These are phyloP conservation scores for Parauchenoglanis punctatus DNA, from an alignment of 2,797 vertebrate species.

Conservation along the genomic window DNA sequence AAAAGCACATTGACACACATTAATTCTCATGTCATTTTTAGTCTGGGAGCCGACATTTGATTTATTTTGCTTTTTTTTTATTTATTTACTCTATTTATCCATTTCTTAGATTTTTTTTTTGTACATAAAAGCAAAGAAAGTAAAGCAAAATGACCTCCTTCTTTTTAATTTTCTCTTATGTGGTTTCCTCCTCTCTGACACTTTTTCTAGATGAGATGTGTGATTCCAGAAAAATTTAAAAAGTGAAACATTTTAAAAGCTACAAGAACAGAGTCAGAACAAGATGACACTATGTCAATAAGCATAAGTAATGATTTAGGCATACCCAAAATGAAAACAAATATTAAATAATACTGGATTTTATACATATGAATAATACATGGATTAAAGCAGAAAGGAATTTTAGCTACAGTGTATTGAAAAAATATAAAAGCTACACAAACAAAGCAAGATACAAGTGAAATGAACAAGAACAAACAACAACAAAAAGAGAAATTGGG, in stretches of 20 bases:
- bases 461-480: neutral
- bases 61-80: neutral
- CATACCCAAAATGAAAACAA: neutral
- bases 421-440: neutral
- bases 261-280: neutral
- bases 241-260: neutral
- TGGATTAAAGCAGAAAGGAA: neutral
- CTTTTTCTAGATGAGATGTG: neutral
- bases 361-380: neutral
- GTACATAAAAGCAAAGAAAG: neutral
- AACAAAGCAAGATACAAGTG: neutral
- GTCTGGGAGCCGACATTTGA: neutral
- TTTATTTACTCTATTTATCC: neutral
- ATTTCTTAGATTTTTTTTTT: neutral
- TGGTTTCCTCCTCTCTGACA: neutral
- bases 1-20: neutral
- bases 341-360: neutral
- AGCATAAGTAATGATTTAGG: neutral
- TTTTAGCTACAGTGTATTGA: neutral
- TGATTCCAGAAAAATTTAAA: neutral
- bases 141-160: neutral
- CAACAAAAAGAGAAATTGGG: neutral
- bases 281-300: neutral
- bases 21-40: neutral
- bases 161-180: neutral